Conservation (phyloP, 1,140 invertebrate genomes). For the Laupala kohalensis region DNA sequence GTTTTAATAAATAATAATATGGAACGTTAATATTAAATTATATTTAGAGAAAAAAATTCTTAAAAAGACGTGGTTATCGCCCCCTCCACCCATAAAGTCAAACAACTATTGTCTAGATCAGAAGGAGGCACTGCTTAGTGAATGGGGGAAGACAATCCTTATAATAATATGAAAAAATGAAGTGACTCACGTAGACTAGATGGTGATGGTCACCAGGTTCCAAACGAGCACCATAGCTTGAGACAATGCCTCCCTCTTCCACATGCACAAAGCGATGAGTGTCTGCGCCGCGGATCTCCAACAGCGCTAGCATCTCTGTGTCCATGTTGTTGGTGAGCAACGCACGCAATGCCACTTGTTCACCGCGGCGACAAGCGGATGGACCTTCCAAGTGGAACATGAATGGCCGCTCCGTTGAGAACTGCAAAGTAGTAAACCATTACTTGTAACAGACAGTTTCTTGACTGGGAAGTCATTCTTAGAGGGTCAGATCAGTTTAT, state of each 20-base stretch:
- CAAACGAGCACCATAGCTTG: slow-evolving; percentile 32
- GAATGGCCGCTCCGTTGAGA: slow-evolving; percentile 36
- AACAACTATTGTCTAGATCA: no score
- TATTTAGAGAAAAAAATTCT: no score
- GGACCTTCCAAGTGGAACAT: slow-evolving; percentile 41
- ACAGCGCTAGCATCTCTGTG: slow-evolving; percentile 24
- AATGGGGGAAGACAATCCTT: no score
- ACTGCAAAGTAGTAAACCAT: slow-evolving; percentile 23
- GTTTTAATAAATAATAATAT: no score
- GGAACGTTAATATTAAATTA: no score
- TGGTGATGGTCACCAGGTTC: slow-evolving; percentile 31
- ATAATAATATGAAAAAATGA: no score
- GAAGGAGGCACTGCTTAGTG: no score
- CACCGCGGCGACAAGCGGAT: slow-evolving; percentile 34
- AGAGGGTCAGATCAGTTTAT: neutral
- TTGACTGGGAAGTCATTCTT: neutral
- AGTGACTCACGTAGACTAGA: slow-evolving; percentile 32
- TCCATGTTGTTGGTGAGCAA: slow-evolving; percentile 39
- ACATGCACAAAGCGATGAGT: slow-evolving; percentile 42
- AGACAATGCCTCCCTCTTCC: slow-evolving; percentile 36
- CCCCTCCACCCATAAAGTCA: no score
- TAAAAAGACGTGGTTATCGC: no score
- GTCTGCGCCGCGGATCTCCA: slow-evolving; percentile 27
- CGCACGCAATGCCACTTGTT: slow-evolving; percentile 40
- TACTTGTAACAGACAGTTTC: neutral